These are phyloP conservation scores for Paradoxurus hermaphroditus DNA, from an alignment of 2,113 vertebrate genomes.

Conservation along the genomic window DNA sequence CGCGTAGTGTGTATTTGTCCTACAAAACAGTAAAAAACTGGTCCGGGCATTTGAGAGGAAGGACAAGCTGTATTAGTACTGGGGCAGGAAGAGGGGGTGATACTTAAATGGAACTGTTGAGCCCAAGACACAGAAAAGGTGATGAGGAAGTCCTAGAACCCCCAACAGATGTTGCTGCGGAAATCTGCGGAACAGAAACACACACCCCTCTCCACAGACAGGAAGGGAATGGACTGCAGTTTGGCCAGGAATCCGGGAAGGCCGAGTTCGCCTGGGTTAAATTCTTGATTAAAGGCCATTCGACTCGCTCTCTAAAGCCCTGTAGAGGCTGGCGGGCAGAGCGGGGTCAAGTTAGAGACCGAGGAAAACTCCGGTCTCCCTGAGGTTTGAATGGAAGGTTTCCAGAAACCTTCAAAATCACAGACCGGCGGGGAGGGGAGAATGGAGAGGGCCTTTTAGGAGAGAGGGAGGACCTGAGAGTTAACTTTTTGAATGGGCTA, in stretches of 20 bases:
- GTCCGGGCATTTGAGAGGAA: background rate
- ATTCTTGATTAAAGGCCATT: constrained; percentile 15
- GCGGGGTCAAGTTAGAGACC: background rate
- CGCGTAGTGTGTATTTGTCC: background rate
- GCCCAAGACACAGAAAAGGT: background rate
- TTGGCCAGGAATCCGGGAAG: background rate
- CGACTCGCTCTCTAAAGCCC: background rate
- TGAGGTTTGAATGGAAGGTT: background rate
- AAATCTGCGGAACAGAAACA: background rate
- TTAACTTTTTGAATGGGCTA: background rate
- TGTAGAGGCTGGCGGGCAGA: background rate
- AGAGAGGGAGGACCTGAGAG: background rate
- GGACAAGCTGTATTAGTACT: background rate
- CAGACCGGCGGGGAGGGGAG: background rate
- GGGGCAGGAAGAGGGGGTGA: background rate
- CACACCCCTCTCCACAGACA: background rate
- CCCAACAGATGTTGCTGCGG: background rate
- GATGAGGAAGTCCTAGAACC: background rate
- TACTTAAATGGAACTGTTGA: constrained; percentile 18
- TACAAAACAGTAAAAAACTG: background rate
- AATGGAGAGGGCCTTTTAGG: background rate
- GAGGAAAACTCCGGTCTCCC: background rate
- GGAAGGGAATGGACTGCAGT: background rate
- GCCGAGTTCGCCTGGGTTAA: background rate
- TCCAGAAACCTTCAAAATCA: constrained; percentile 37